phyloP scores from a whole-genome alignment of 2,797 vertebrate species.

The Mormyrus proboscirostris region DNA sequence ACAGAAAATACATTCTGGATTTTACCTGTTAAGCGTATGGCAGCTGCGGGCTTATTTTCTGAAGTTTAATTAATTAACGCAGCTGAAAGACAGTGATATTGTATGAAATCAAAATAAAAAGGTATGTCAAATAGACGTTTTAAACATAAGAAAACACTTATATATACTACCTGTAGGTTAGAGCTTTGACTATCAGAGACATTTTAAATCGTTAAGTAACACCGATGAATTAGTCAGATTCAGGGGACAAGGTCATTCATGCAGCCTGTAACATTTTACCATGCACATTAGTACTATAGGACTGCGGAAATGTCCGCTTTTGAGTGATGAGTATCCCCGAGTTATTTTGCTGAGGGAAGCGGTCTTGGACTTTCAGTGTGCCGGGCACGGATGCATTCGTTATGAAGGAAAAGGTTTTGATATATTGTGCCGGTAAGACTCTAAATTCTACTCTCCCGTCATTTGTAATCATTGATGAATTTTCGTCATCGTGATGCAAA shows the following conservation, averaged over 20 bases:
- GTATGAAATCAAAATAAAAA: not conserved
- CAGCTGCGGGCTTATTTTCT: not conserved
- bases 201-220: not conserved
- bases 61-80: not conserved
- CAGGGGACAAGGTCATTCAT: not conserved
- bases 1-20: slow-evolving; percentile 18
- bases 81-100: not conserved
- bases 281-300: not conserved
- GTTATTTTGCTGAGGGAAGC: not conserved
- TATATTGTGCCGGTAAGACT: not conserved
- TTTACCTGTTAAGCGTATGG: not conserved
- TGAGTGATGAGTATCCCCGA: not conserved
- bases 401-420: not conserved
- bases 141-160: not conserved
- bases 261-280: not conserved
- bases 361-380: not conserved
- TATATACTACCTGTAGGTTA: not conserved
- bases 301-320: not conserved
- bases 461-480: not conserved
- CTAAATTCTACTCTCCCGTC: not conserved
- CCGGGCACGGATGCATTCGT: not conserved
- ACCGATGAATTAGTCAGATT: not conserved
- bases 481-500: not conserved
- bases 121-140: not conserved
- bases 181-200: not conserved